phyloP scores from a whole-genome alignment of 2,888 invertebrate genomes.

The Smittia sp. region DNA sequence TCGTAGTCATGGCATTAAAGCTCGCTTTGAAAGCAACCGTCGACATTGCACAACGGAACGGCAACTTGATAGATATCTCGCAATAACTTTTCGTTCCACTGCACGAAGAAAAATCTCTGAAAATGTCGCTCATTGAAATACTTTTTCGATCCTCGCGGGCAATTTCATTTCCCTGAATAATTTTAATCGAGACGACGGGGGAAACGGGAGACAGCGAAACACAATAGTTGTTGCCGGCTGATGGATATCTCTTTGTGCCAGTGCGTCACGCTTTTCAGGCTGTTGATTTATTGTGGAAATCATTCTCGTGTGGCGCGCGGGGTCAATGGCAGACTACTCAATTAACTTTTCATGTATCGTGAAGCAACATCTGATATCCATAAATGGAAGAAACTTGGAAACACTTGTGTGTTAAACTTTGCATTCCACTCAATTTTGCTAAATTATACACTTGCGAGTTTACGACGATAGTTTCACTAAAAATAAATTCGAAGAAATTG shows the following conservation, averaged over 20 bases:
- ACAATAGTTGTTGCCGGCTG: not conserved
- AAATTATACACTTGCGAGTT: not conserved
- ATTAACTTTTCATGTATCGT: not conserved
- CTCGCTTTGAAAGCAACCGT: not conserved
- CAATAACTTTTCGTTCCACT: not conserved
- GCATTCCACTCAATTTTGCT: not conserved
- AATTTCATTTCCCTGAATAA: not conserved
- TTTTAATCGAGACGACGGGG: not conserved
- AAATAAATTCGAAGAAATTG: too few species aligned
- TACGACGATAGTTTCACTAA: too few species aligned
- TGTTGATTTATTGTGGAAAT: constrained; percentile 30
- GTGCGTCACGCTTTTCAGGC: not conserved
- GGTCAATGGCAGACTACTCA: not conserved
- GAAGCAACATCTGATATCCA: not conserved
- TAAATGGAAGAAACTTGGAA: not conserved
- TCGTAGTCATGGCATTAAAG: not conserved
- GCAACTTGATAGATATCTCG: not conserved
- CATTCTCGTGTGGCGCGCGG: not conserved
- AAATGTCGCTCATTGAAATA: not conserved
- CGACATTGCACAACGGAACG: not conserved
- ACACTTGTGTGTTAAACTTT: constrained; percentile 12
- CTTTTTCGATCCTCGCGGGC: constrained; percentile 1
- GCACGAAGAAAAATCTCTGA: not conserved
- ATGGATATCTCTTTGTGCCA: constrained; percentile 24
- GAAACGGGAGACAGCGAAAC: not conserved